Evolutionary conservation across 2,113 vertebrate genomes (phyloP).

Genomic region (Nothobranchius kuhntae): DNA sequence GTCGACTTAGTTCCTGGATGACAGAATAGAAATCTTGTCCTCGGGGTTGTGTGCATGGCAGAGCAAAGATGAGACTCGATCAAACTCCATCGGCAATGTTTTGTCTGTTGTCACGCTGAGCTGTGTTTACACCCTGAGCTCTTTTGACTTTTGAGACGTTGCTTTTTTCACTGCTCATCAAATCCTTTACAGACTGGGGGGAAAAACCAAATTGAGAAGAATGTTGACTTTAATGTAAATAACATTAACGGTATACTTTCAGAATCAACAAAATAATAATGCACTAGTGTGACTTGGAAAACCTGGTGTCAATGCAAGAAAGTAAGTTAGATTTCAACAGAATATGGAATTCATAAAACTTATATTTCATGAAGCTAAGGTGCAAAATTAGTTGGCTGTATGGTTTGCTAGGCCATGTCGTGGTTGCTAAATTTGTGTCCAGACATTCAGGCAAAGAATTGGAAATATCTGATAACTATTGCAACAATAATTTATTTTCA

Average conservation of each 20-base stretch:
- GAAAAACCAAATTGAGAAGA: slow-evolving; percentile 9
- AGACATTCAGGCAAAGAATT: too few species aligned
- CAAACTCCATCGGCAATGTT: slow-evolving; percentile 46
- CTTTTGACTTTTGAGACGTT: slow-evolving; percentile 47
- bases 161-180: slow-evolving; percentile 34
- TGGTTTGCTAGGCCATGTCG: too few species aligned
- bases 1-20: slow-evolving; percentile 45
- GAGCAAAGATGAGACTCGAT: slow-evolving; percentile 37
- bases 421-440: too few species aligned
- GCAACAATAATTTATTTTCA: too few species aligned
- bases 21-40: slow-evolving; percentile 50
- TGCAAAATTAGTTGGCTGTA: too few species aligned
- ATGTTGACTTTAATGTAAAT: slow-evolving; percentile 1
- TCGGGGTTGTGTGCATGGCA: slow-evolving; percentile 51
- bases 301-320: too few species aligned
- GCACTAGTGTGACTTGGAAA: not conserved
- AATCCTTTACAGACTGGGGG: not conserved
- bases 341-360: too few species aligned
- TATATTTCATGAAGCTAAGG: too few species aligned
- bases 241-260: not conserved
- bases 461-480: too few species aligned
- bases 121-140: slow-evolving; percentile 54
- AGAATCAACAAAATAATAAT: not conserved
- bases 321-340: not conserved
- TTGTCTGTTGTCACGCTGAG: slow-evolving; percentile 50